phyloP scores from a whole-genome alignment of 2,113 vertebrate genomes.

The Dunckerocampus dactyliophorus region DNA sequence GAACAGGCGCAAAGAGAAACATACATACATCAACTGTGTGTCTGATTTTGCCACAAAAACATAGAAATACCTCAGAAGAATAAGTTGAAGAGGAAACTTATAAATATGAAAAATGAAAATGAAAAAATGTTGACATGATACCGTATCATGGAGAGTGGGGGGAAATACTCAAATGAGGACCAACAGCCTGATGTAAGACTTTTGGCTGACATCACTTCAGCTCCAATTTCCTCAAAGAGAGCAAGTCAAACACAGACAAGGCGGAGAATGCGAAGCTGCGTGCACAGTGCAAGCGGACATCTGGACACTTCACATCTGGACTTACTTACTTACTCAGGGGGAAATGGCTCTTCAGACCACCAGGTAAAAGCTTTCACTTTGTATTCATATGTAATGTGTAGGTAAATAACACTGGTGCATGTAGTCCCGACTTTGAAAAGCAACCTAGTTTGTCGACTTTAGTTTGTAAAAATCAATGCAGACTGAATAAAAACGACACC shows the following conservation, averaged over 20 bases:
- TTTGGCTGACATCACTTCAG: conserved; percentile 44
- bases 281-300: conserved; percentile 5
- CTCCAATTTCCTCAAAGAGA: conserved; percentile 43
- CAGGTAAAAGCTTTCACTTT: conserved; percentile 36
- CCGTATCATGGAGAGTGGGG: background rate
- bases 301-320: conserved; percentile 37
- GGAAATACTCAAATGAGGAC: background rate
- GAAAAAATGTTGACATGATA: background rate
- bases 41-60: no score
- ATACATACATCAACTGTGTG: no score
- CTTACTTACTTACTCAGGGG: conserved; percentile 9
- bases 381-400: background rate
- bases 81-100: no score
- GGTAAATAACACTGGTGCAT: background rate
- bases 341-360: conserved; percentile 47
- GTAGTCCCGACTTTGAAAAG: no score
- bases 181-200: conserved; percentile 3
- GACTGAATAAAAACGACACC: no score
- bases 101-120: no score
- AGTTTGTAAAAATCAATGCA: no score
- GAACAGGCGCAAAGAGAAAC: no score
- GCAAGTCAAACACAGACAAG: conserved; percentile 29
- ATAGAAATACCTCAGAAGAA: no score
- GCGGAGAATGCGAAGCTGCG: conserved; percentile 9
- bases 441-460: no score